Conservation (phyloP, 2,888 invertebrate species). For the Mesorhabditis sp. region DNA sequence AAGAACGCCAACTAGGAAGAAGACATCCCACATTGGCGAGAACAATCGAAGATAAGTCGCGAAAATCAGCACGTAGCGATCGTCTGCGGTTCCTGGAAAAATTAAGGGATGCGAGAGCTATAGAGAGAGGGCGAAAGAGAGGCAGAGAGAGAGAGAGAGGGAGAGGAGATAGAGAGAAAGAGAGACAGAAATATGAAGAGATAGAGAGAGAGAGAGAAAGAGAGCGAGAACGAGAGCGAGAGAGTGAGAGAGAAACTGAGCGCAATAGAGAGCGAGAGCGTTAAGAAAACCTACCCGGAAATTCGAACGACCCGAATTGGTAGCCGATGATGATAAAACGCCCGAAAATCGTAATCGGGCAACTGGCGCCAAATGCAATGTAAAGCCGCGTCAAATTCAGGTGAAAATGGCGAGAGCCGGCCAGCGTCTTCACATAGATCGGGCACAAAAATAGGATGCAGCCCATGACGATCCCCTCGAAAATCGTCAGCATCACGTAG, state of each 20-base stretch:
- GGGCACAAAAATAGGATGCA: neutral
- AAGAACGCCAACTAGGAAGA: neutral
- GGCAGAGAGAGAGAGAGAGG: neutral
- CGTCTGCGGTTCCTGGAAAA: too few species aligned
- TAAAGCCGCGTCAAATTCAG: neutral
- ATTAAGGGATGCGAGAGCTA: too few species aligned
- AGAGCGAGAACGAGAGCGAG: too few species aligned
- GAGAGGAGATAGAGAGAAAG: neutral
- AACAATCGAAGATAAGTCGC: neutral
- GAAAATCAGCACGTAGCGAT: neutral
- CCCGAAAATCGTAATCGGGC: neutral
- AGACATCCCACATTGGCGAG: neutral
- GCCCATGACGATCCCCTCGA: neutral
- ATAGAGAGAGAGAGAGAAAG: too few species aligned
- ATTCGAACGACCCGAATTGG: neutral
- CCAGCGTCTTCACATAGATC: neutral
- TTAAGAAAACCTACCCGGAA: neutral
- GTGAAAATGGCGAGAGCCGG: neutral
- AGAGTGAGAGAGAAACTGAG: too few species aligned
- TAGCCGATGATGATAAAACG: neutral
- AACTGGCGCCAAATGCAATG: neutral
- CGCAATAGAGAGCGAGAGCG: too few species aligned
- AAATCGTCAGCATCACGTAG: neutral
- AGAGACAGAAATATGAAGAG: too few species aligned
- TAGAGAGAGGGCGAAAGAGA: too few species aligned